phyloP scores from a whole-genome alignment of 1,140 invertebrate genomes.

The Lysiphlebus fabarum region DNA sequence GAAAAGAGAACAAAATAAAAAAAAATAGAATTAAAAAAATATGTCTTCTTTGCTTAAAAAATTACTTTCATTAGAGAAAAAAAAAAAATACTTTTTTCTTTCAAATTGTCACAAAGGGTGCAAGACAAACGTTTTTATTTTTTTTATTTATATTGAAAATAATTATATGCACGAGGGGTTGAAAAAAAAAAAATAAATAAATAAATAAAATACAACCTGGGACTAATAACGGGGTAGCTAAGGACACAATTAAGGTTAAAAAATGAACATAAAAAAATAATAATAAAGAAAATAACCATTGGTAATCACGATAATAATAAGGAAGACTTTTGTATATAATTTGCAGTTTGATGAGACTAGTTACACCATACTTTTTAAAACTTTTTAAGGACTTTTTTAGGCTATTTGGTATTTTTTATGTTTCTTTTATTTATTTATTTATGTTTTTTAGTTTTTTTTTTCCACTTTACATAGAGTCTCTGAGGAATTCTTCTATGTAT shows the following conservation, averaged over 20 bases:
- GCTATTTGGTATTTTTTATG: conserved; percentile 17
- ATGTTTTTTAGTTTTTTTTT: conserved; percentile 18
- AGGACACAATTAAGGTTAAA: conserved; percentile 9
- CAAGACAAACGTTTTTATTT: too few relatives aligned
- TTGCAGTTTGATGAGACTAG: conserved; percentile 50
- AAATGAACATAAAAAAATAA: conserved; percentile 34
- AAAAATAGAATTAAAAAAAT: too few relatives aligned
- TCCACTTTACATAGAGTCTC: not conserved
- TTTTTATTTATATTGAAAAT: too few relatives aligned
- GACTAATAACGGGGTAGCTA: conserved; percentile 13
- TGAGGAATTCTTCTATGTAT: conserved; percentile 12
- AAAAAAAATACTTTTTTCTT: conserved; percentile 2
- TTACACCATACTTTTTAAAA: conserved; percentile 29
- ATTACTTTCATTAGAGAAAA: conserved; percentile 24
- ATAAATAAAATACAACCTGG: conserved; percentile 9
- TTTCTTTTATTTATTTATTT: conserved; percentile 31
- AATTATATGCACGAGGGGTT: too few relatives aligned
- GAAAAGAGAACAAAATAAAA: too few relatives aligned
- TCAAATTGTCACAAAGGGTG: not conserved
- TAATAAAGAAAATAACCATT: conserved; percentile 29
- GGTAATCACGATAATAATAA: conserved; percentile 45
- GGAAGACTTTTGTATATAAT: conserved; percentile 42
- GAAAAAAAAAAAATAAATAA: too few relatives aligned
- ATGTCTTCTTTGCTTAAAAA: conserved; percentile 15
- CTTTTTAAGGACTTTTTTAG: conserved; percentile 5